Percentiles rank a stretch among this genome's conserved stretches.
phyloP scores from a whole-genome alignment of 2,888 invertebrate species.

The Nymphalis polychloros region DNA sequence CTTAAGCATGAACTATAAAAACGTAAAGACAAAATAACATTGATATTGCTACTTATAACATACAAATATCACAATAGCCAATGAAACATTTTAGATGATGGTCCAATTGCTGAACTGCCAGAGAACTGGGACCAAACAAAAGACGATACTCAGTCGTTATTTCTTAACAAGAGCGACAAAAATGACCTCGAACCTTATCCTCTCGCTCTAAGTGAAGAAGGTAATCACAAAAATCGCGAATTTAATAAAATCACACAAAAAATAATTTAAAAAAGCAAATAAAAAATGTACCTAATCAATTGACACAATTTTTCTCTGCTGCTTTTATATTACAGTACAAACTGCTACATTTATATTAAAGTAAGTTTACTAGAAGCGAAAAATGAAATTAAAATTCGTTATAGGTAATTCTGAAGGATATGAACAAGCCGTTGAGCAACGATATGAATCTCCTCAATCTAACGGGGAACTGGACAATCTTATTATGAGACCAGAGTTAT shows the following conservation, averaged over 20 bases:
- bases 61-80: conserved; percentile 15
- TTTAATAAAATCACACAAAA: background rate
- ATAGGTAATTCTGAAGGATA: conserved; percentile 72
- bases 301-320: background rate
- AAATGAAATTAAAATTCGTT: conserved; percentile 36
- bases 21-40: background rate
- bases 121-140: conserved; percentile 81
- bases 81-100: conserved; percentile 60
- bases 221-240: conserved; percentile 45
- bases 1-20: too few species aligned
- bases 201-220: conserved; percentile 78
- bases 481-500: conserved; percentile 83
- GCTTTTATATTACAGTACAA: too few species aligned
- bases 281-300: background rate
- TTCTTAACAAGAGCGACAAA: conserved; percentile 80
- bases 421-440: conserved; percentile 69
- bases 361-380: background rate
- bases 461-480: conserved; percentile 81
- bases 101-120: conserved; percentile 73
- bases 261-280: background rate
- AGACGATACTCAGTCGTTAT: conserved; percentile 77
- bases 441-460: conserved; percentile 64
- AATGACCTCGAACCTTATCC: conserved; percentile 79
- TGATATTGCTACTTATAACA: background rate
- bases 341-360: background rate